Evolutionary conservation across 2,888 invertebrate species (phyloP).

Genomic region (Amphipoea oculea): DNA sequence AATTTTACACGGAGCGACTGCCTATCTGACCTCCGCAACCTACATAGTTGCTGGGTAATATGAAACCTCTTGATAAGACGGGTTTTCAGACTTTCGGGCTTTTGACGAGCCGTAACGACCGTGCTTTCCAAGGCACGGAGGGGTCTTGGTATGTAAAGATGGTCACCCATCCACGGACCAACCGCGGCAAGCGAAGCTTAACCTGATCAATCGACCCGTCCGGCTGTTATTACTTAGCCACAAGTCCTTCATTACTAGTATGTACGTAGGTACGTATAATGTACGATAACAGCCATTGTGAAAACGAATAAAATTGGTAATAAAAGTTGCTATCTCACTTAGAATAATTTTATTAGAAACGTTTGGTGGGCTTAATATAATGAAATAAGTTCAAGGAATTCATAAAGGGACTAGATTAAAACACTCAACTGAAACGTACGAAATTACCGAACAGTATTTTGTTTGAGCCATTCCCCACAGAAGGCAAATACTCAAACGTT

Average conservation of each 20-base stretch:
- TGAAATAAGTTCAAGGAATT: conserved; percentile 29
- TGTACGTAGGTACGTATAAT: neutral
- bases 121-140: too few species aligned
- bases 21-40: too few species aligned
- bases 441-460: conserved; percentile 29
- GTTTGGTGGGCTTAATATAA: neutral
- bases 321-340: conserved; percentile 1
- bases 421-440: conserved; percentile 1
- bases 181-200: too few species aligned
- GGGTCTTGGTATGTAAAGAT: too few species aligned
- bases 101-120: too few species aligned
- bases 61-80: too few species aligned
- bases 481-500: conserved; percentile 55
- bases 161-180: too few species aligned
- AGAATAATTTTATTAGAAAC: neutral
- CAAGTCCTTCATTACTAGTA: neutral
- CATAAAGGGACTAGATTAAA: conserved; percentile 17
- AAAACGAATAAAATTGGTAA: conserved; percentile 21
- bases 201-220: too few species aligned
- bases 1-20: too few species aligned
- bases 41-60: too few species aligned
- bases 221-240: too few species aligned
- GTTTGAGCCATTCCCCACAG: conserved; percentile 30
- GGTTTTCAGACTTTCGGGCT: too few species aligned
- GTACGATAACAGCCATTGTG: conserved; percentile 8